phyloP scores from a whole-genome alignment of 1,140 invertebrate genomes.

The Heliconius hewitsoni region DNA sequence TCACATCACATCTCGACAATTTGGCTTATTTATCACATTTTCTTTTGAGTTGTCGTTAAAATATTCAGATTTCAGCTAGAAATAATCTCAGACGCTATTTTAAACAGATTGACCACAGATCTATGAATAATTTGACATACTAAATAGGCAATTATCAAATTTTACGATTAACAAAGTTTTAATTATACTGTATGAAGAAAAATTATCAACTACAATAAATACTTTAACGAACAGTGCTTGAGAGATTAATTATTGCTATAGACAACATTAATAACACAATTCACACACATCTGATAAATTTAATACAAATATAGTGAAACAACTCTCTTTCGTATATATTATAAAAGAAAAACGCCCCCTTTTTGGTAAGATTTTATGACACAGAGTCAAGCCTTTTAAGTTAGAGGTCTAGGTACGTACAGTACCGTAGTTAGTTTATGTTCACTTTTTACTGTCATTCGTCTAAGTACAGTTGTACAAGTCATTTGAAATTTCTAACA shows the following conservation, averaged over 20 bases:
- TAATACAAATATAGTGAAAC: neutral
- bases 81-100: slow-evolving; percentile 42
- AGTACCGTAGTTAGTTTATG: neutral
- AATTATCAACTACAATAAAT: neutral
- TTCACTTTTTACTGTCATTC: neutral
- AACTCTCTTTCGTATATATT: slow-evolving; percentile 1
- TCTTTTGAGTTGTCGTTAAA: slow-evolving; percentile 2
- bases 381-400: slow-evolving; percentile 19
- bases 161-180: slow-evolving; percentile 13
- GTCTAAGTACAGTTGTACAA: neutral
- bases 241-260: neutral
- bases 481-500: neutral
- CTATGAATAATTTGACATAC: slow-evolving; percentile 26
- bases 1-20: slow-evolving; percentile 32
- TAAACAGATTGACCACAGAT: slow-evolving; percentile 42
- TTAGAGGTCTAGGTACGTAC: neutral
- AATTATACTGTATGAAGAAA: neutral
- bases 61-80: slow-evolving; percentile 22
- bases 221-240: slow-evolving; percentile 16
- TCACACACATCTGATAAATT: slow-evolving; percentile 11
- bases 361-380: slow-evolving; percentile 13
- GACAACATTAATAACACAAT: slow-evolving; percentile 12
- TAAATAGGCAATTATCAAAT: slow-evolving; percentile 19
- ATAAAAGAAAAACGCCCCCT: slow-evolving; percentile 29
- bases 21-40: slow-evolving; percentile 37